phyloP scores from a whole-genome alignment of 64 coral and sea anemone genomes.

The Actinia equina region DNA sequence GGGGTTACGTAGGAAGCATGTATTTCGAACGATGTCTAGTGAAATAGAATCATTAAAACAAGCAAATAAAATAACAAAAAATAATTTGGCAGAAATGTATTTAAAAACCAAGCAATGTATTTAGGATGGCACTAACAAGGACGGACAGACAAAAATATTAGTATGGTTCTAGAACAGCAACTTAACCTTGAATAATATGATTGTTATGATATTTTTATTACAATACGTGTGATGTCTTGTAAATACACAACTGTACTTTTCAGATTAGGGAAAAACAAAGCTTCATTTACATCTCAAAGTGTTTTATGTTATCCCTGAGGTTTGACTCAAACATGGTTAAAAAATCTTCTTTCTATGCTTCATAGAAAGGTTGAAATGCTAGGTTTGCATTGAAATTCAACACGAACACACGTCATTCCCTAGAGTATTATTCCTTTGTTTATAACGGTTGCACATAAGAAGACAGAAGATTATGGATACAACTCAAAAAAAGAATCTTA shows the following conservation, averaged over 20 bases:
- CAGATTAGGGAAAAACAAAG: constrained; percentile 12
- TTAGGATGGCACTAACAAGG: constrained; percentile 2
- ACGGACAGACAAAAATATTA: not conserved
- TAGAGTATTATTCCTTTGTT: too few species aligned
- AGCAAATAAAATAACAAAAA: not conserved
- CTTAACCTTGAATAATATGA: not conserved
- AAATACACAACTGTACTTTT: constrained; percentile 15
- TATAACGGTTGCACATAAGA: too few species aligned
- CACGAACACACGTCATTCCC: too few species aligned
- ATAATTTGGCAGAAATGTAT: constrained; percentile 14
- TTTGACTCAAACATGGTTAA: too few species aligned
- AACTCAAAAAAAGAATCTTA: too few species aligned
- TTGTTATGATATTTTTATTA: constrained; percentile 9
- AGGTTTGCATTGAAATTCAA: too few species aligned
- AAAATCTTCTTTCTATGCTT: too few species aligned
- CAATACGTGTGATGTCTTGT: constrained; percentile 7
- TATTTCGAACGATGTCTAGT: constrained; percentile 93
- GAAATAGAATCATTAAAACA: constrained; percentile 43
- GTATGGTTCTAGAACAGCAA: not conserved
- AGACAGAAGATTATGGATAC: too few species aligned
- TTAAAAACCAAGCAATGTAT: not conserved
- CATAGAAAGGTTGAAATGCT: too few species aligned
- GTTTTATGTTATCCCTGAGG: too few species aligned
- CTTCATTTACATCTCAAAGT: not conserved
- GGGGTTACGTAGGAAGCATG: constrained; percentile 85